These are phyloP conservation scores for Yponomeuta sedellus DNA, from an alignment of 2,888 invertebrate species.

Conservation along the genomic window DNA sequence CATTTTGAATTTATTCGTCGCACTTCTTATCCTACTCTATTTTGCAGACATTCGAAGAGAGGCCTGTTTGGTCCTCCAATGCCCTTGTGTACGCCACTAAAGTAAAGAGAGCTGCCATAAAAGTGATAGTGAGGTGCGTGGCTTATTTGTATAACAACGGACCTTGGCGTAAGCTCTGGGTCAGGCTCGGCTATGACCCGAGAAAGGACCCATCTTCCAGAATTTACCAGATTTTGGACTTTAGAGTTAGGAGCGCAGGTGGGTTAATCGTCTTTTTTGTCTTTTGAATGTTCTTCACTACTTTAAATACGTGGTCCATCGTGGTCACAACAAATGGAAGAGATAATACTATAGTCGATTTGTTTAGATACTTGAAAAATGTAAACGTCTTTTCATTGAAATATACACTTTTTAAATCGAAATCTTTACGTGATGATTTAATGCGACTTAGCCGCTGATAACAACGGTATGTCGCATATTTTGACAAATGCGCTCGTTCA, in stretches of 20 bases:
- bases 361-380: too few relatives aligned
- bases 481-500: too few relatives aligned
- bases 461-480: too few relatives aligned
- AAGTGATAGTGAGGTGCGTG: slow-evolving; percentile 86
- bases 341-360: too few relatives aligned
- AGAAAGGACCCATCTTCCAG: slow-evolving; percentile 85
- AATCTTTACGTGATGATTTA: too few relatives aligned
- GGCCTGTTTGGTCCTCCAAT: slow-evolving; percentile 93
- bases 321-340: too few relatives aligned
- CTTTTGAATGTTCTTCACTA: neutral
- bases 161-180: slow-evolving; percentile 95
- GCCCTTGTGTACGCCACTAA: slow-evolving; percentile 82
- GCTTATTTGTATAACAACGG: slow-evolving; percentile 92
- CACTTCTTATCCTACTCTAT: slow-evolving; percentile 11
- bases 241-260: slow-evolving; percentile 81
- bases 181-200: slow-evolving; percentile 94
- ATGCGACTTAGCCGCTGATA: too few relatives aligned
- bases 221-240: slow-evolving; percentile 93
- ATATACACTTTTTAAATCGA: too few relatives aligned
- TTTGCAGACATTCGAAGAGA: slow-evolving; percentile 84
- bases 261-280: slow-evolving; percentile 24
- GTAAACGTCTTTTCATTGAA: too few relatives aligned
- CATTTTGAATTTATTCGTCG: neutral
- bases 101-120: slow-evolving; percentile 78
- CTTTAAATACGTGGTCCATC: too few relatives aligned